Evolutionary conservation across 2,888 invertebrate species (phyloP).

Genomic region (Harpalus rufipes): DNA sequence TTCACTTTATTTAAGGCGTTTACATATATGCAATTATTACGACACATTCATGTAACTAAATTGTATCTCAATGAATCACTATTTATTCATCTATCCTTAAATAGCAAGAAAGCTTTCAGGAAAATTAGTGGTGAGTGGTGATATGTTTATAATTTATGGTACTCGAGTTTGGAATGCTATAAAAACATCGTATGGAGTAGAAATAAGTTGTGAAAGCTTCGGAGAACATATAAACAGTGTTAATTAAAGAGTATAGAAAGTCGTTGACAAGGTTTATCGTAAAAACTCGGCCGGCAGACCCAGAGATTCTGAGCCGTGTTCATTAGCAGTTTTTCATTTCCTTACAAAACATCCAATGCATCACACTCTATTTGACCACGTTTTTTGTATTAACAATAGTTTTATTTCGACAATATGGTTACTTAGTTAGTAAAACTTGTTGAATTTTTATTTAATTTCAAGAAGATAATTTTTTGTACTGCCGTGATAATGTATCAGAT

Average conservation of each 20-base stretch:
- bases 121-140: neutral
- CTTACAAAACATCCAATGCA: conserved; percentile 45
- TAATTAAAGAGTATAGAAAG: conserved; percentile 46
- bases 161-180: conserved; percentile 5
- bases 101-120: neutral
- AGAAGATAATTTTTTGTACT: too few relatives aligned
- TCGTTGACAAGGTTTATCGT: conserved; percentile 45
- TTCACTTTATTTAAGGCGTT: too few relatives aligned
- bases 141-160: neutral
- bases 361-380: neutral
- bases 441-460: too few relatives aligned
- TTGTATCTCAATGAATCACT: too few relatives aligned
- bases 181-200: conserved; percentile 8
- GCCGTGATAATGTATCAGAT: too few relatives aligned
- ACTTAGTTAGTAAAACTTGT: too few relatives aligned
- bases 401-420: too few relatives aligned
- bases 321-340: conserved; percentile 40
- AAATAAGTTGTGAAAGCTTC: conserved; percentile 24
- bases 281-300: conserved; percentile 22
- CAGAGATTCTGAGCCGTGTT: conserved; percentile 16
- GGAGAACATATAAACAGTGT: conserved; percentile 43
- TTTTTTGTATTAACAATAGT: neutral
- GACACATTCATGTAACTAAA: too few relatives aligned
- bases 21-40: too few relatives aligned
- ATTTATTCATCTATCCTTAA: neutral